Conservation (phyloP, 2,113 vertebrate genomes). For the Nannospalax galili region DNA sequence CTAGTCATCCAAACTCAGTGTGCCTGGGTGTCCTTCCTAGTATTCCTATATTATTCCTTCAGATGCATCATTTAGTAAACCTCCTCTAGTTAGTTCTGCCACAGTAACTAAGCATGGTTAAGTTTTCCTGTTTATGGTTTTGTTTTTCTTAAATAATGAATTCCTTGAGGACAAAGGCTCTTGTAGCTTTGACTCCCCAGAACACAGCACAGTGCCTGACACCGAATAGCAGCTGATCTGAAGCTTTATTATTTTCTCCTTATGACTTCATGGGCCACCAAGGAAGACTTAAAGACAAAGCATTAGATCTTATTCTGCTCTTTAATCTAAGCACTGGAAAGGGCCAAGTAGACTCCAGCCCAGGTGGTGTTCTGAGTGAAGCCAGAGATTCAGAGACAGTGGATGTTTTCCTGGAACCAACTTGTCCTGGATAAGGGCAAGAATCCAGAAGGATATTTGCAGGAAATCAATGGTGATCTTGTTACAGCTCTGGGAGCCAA, state of each 20-base stretch:
- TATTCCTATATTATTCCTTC: too few species aligned
- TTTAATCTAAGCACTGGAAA: neutral
- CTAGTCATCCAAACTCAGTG: neutral
- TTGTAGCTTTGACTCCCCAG: neutral
- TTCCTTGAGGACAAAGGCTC: neutral
- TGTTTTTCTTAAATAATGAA: neutral
- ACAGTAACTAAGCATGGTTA: neutral
- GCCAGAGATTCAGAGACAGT: slow-evolving; percentile 60
- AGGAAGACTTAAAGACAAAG: slow-evolving; percentile 5
- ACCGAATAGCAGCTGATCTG: neutral
- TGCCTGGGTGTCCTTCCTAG: neutral
- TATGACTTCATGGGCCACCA: neutral
- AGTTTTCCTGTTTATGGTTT: neutral
- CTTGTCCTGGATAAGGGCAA: slow-evolving; percentile 65
- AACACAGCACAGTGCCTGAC: neutral
- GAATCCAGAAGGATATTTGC: slow-evolving; percentile 59
- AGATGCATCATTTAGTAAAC: neutral
- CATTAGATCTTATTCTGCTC: neutral
- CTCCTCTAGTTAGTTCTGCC: neutral
- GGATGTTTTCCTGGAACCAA: slow-evolving; percentile 57
- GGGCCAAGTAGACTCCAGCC: slow-evolving; percentile 13
- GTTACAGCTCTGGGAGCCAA: slow-evolving; percentile 63
- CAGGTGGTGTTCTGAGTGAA: neutral
- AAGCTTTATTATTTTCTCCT: neutral
- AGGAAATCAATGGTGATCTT: slow-evolving; percentile 64